Percentiles rank a stretch among this genome's conserved stretches.
Evolutionary conservation across 2,888 invertebrate species (phyloP).

Genomic region (Aquatica leii): DNA sequence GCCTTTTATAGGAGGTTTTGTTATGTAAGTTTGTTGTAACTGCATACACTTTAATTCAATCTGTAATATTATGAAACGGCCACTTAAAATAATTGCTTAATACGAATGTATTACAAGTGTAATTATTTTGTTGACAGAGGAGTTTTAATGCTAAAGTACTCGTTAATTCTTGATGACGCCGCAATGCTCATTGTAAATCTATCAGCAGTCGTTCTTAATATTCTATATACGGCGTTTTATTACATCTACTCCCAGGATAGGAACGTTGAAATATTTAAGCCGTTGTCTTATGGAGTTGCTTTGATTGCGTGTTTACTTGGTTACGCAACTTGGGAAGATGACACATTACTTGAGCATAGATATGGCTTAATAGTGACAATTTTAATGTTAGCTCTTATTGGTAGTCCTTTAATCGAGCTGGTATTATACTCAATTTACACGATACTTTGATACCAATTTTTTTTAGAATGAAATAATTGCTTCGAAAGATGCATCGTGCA

Average conservation of each 20-base stretch:
- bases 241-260: slow-evolving; percentile 70
- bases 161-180: slow-evolving; percentile 74
- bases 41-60: too few relatives aligned
- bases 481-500: slow-evolving; percentile 82
- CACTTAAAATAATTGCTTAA: too few relatives aligned
- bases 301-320: slow-evolving; percentile 68
- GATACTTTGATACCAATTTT: too few relatives aligned
- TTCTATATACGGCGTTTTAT: slow-evolving; percentile 72
- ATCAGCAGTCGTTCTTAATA: slow-evolving; percentile 75
- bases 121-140: slow-evolving; percentile 63
- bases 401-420: slow-evolving; percentile 74
- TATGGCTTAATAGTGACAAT: slow-evolving; percentile 76
- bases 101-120: too few relatives aligned
- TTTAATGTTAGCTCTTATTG: slow-evolving; percentile 72
- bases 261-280: slow-evolving; percentile 63
- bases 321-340: slow-evolving; percentile 74
- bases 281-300: slow-evolving; percentile 65
- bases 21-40: slow-evolving; percentile 71
- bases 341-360: slow-evolving; percentile 70
- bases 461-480: slow-evolving; percentile 78
- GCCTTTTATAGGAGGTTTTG: slow-evolving; percentile 79
- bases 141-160: slow-evolving; percentile 79
- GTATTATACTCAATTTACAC: slow-evolving; percentile 63
- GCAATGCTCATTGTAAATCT: slow-evolving; percentile 82
- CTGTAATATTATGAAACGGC: too few relatives aligned